phyloP scores from a whole-genome alignment of 2,797 vertebrate species.

The Garrulus glandarius region DNA sequence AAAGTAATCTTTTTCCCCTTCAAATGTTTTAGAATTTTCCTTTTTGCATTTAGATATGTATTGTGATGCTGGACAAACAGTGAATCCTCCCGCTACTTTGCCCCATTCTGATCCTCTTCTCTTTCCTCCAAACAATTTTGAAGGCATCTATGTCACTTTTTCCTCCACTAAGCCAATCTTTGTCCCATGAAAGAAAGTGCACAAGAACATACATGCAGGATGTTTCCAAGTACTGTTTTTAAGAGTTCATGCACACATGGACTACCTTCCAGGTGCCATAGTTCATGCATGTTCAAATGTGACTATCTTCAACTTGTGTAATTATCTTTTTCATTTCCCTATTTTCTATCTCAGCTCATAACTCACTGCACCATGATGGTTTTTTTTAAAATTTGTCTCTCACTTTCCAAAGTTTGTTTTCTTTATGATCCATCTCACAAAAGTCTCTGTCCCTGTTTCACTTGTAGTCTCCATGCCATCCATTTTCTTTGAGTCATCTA shows the following conservation, averaged over 20 bases:
- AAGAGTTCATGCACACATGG: neutral
- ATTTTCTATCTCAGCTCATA: neutral
- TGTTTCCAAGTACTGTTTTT: neutral
- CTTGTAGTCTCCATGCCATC: neutral
- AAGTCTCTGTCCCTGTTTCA: neutral
- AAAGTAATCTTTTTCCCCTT: neutral
- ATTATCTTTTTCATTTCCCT: neutral
- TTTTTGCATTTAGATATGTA: neutral
- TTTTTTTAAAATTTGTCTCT: neutral
- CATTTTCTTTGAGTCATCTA: neutral
- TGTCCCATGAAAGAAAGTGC: neutral
- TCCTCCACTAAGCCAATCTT: neutral
- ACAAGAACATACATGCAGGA: neutral
- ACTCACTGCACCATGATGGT: fast-evolving
- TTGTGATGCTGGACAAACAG: neutral
- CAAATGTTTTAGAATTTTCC: neutral
- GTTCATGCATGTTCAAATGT: neutral
- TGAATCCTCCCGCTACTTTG: neutral
- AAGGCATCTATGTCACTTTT: neutral
- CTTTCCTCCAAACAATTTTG: neutral
- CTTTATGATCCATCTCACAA: neutral
- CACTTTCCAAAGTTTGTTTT: neutral
- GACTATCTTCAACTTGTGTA: neutral
- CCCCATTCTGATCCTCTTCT: neutral
- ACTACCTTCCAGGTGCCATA: neutral